A percentile compares a stretch with the other conserved stretches of the same genome.
Evolutionary conservation across 2,888 invertebrate genomes (phyloP).

Genomic region (Melieria omissa): DNA sequence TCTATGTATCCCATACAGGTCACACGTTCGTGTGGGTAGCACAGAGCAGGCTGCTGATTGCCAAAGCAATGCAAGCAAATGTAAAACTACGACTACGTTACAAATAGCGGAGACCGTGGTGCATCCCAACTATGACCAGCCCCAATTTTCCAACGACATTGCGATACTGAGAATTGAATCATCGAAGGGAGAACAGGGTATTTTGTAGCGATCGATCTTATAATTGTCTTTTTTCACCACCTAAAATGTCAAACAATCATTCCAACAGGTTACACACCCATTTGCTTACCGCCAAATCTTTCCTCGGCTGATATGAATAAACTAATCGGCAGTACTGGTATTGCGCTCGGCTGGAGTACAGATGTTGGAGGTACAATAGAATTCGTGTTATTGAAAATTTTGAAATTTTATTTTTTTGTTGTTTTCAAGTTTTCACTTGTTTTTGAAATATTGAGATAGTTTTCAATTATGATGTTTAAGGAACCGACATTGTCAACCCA

Average conservation of each 20-base stretch:
- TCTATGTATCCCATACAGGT: conserved; percentile 60
- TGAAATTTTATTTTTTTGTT: not conserved
- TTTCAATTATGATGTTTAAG: conserved; percentile 21
- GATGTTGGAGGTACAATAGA: conserved; percentile 71
- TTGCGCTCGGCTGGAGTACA: conserved; percentile 82
- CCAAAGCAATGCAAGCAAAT: conserved; percentile 53
- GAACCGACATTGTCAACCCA: conserved; percentile 29
- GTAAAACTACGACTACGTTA: conserved; percentile 70
- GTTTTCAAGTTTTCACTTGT: not conserved
- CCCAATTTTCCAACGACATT: conserved; percentile 71
- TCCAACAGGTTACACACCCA: conserved; percentile 55
- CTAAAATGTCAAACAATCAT: not conserved
- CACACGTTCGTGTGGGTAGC: conserved; percentile 75
- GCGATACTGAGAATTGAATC: conserved; percentile 68
- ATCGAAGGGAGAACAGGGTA: no score
- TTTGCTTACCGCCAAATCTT: conserved; percentile 68
- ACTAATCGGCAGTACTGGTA: conserved; percentile 69
- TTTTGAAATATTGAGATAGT: conserved; percentile 30
- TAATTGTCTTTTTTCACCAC: no score
- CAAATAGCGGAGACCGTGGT: conserved; percentile 67
- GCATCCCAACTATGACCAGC: conserved; percentile 70
- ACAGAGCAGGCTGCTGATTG: conserved; percentile 69
- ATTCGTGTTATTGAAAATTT: conserved; percentile 15
- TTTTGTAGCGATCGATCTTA: no score
- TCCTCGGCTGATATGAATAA: conserved; percentile 54